Base-by-base conservation (phyloP, 2,888 invertebrate genomes). In the Molorchus minor region DNA sequence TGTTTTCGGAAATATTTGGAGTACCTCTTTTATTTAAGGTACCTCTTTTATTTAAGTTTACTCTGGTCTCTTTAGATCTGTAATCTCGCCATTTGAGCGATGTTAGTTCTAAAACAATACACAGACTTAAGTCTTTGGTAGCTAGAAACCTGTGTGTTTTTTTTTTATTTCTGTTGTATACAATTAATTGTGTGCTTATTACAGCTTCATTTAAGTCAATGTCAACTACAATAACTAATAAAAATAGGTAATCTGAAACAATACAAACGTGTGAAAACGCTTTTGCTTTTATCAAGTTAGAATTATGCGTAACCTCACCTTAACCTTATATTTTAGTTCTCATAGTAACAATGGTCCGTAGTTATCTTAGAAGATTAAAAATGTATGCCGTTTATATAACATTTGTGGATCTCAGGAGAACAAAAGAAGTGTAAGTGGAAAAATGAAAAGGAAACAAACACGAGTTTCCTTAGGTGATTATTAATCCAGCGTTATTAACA, bases 241-340 rank as follows among this genome's bases (percentile, higher is more conserved):
- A 54, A 43, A 47, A 12, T 25, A 12, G 3, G 29, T 29, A 25
- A 41, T 21, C n/a, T 16, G 25, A 38, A 29, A 58, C 53, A 58
- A 59, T 55, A 49, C 35, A 17, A 52, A 56, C 56, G 52, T 56
- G 56, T 45, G 56, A 56, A 49, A 51, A 44, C 29, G 52, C 56
- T 56, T 60, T 56, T 60, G 51, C 59, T 61, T 58, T 61, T 61
- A 15, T 45, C 13, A 38, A 60, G 55, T 56, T 41, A 51, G 52
- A 29, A 41, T 62, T 58, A 64, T 52, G 40, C 41, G 30, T 62
- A 70, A 69, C 67, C 68, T 75, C 71, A 75, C 78, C 78, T 77
- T 76, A 76, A 77, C 78, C 76, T 78, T 77, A 78, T 73, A 77
- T 75, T 73, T 77, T 70, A 73, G 72, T 78, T 78, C 78, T 67